A percentile compares a stretch with the other conserved stretches of the same genome.
These are phyloP conservation scores for Falco naumanni DNA, from an alignment of 2,797 vertebrate genomes.

Conservation along the genomic window DNA sequence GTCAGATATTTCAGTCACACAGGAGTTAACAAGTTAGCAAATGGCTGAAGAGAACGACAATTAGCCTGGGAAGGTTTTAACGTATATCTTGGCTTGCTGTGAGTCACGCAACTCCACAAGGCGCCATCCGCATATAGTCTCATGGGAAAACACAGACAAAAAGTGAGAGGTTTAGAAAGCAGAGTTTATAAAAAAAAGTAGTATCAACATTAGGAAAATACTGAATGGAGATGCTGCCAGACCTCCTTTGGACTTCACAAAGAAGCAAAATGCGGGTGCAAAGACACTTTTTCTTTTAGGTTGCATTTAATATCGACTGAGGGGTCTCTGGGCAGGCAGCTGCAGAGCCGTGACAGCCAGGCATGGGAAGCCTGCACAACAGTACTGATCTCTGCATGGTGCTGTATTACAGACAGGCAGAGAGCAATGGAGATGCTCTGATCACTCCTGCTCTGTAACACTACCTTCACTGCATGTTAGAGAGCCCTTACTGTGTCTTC, in stretches of 20 bases:
- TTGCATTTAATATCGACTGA: not conserved
- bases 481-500: not conserved
- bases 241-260: not conserved
- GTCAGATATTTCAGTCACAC: not conserved
- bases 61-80: not conserved
- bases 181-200: not conserved
- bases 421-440: not conserved
- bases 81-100: not conserved
- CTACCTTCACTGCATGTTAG: rapidly evolving
- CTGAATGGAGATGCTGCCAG: not conserved
- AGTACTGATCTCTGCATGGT: not conserved
- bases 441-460: not conserved
- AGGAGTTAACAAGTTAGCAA: not conserved
- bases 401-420: not conserved
- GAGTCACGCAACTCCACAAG: too few species aligned
- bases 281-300: not conserved
- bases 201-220: not conserved
- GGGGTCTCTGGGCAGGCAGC: not conserved
- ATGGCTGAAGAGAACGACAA: not conserved
- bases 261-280: not conserved
- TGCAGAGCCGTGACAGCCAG: not conserved
- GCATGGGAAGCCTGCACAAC: not conserved
- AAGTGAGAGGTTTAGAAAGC: not conserved
- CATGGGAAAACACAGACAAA: not conserved
- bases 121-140: not conserved